These are phyloP conservation scores for Zootoca vivipara DNA, from an alignment of 2,113 vertebrate species.

Conservation along the genomic window DNA sequence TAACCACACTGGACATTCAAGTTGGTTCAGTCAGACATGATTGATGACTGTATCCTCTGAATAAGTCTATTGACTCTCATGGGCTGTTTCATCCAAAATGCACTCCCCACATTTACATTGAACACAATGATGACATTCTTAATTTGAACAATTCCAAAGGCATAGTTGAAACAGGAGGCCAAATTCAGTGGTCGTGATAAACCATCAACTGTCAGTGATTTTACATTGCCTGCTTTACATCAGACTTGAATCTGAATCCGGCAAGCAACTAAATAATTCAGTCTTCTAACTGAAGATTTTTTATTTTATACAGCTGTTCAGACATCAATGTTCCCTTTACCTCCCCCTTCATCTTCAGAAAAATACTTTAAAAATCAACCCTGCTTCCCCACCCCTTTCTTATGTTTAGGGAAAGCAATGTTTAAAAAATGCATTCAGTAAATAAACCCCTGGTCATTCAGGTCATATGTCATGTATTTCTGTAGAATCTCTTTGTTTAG, in stretches of 20 bases:
- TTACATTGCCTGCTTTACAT: constrained; percentile 50
- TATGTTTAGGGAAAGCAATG: constrained; percentile 64
- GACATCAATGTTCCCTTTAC: constrained; percentile 26
- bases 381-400: constrained; percentile 38
- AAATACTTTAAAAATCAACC: neutral
- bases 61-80: constrained; percentile 18
- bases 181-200: constrained; percentile 43
- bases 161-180: neutral
- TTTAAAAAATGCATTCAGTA: constrained; percentile 58
- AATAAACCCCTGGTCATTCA: constrained; percentile 60
- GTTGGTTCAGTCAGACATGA: constrained; percentile 12
- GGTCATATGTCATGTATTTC: constrained; percentile 32
- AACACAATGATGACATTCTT: constrained; percentile 34
- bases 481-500: constrained; percentile 57
- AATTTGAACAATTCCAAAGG: constrained; percentile 38
- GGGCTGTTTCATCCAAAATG: constrained; percentile 39
- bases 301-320: constrained; percentile 62
- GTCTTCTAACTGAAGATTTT: constrained; percentile 37
- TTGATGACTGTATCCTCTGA: constrained; percentile 24
- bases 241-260: constrained; percentile 52
- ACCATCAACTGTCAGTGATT: constrained; percentile 46
- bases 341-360: neutral
- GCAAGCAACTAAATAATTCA: constrained; percentile 70
- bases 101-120: constrained; percentile 24
- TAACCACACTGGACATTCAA: constrained; percentile 22